Conservation (phyloP, 2,113 vertebrate species). For the Lamprologus sp. region DNA sequence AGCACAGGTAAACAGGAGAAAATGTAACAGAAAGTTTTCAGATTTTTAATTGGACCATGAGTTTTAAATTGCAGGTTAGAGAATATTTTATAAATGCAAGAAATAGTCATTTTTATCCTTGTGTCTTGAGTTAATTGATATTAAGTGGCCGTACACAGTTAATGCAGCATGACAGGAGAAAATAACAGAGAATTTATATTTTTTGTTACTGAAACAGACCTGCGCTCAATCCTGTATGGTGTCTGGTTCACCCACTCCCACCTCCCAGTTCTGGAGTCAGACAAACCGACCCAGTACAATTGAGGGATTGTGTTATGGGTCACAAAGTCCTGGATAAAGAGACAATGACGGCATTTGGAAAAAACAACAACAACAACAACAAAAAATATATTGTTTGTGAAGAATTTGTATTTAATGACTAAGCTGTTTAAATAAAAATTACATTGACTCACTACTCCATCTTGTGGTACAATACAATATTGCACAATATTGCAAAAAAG, state of each 20-base stretch:
- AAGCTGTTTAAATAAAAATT: background rate
- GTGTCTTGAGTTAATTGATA: background rate
- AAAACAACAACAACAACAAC: background rate
- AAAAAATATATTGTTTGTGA: too few species aligned
- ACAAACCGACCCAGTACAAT: background rate
- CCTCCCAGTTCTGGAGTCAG: background rate
- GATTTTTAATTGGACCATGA: fast-evolving
- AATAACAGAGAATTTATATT: background rate
- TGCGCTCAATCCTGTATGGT: background rate
- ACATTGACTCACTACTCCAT: background rate
- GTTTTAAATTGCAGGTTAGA: background rate
- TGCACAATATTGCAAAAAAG: background rate
- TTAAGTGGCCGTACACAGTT: fast-evolving
- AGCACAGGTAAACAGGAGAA: background rate
- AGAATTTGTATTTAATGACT: background rate
- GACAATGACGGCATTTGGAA: fast-evolving
- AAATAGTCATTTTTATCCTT: background rate
- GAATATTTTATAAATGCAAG: background rate
- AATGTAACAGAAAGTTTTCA: background rate
- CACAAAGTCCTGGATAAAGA: conserved; percentile 12
- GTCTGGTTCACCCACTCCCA: conserved; percentile 31
- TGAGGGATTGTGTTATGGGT: fast-evolving
- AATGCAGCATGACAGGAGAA: background rate
- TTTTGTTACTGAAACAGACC: background rate
- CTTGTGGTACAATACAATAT: background rate